Evolutionary conservation across 2,113 vertebrate genomes (phyloP), one percentile per base, ranked within the genome.

Genomic region (Larimichthys crocea): DNA sequence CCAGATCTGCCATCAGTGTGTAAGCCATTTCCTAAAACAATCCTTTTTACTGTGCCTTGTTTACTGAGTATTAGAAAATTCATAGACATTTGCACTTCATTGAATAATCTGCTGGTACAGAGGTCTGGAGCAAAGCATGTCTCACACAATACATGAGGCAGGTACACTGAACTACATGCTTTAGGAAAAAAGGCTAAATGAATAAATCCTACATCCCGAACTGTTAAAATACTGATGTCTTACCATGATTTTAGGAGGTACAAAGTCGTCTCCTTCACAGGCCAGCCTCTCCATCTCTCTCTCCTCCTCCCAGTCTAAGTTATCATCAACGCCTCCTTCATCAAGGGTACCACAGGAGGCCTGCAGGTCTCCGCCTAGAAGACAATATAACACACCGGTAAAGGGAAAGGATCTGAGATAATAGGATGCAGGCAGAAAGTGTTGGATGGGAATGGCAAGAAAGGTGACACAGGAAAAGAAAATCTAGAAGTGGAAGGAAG

Each of bases 231-330:
- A 46, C 7, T n/a, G 20, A 40, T 69, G 1, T 42, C 95, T 95
- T 86, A 99, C 98, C 97, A 99, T 99, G 89, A 99, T 97, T 93
- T 99, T 99, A 81, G 98, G 98, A 22, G 98, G 97, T 70, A 99
- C 69, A 82, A 99, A 99, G 89, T 98, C 98, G 16, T 97, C 97
- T 1, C 96, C 95, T 0, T 97, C 96, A 57, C 97, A 98, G 1
- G 97, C 97, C 70, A 95, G 89, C 7, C 96, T 94, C 94, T 99
- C 98, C 92, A 97, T 92, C 86, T 97, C 96, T 82, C 94, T 96
- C 94, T 99, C 98, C 3, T 97, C 94, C 90, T 99, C 97, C 98
- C 98, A 99, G 92, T 96, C 97, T 86, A 96, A 62, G 15, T 26
- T 61, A 71, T 98, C 97, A 1, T 96, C 95, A 0, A 96, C 83